A percentile compares a stretch with the other conserved stretches of the same genome.
These are phyloP conservation scores for Grallaria varia DNA, from an alignment of 2,113 vertebrate genomes.

Conservation along the genomic window DNA sequence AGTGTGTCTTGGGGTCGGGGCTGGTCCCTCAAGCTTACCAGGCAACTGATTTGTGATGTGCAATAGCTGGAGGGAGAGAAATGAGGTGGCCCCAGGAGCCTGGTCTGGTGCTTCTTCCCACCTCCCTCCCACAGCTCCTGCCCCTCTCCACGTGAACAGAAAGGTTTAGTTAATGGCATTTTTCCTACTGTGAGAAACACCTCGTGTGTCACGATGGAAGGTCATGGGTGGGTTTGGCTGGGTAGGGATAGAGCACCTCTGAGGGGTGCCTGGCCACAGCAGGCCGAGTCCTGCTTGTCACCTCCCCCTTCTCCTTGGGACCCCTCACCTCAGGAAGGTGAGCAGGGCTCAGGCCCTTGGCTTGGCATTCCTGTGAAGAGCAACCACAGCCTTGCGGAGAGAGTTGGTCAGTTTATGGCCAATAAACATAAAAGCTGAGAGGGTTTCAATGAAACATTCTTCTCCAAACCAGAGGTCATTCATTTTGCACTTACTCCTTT, in stretches of 20 bases:
- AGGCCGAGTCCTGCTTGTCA: neutral
- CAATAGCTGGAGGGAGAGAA: neutral
- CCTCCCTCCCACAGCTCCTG: neutral
- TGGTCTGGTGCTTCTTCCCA: neutral
- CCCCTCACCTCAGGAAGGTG: neutral
- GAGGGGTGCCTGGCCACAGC: neutral
- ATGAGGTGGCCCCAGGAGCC: neutral
- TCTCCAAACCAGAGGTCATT: constrained; percentile 69
- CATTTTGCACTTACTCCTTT: constrained; percentile 58
- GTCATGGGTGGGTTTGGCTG: neutral
- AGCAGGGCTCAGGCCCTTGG: neutral
- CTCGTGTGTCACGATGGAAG: neutral
- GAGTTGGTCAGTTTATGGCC: constrained; percentile 47
- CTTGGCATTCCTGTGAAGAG: neutral
- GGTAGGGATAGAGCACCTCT: neutral
- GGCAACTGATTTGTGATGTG: fast-evolving
- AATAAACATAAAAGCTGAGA: constrained; percentile 57
- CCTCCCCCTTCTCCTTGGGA: neutral
- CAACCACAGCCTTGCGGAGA: neutral
- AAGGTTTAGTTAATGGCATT: neutral
- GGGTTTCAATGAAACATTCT: constrained; percentile 58
- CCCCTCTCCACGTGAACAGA: fast-evolving
- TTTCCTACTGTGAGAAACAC: neutral
- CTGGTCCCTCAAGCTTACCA: neutral
- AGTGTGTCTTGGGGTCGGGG: neutral